Conservation (phyloP, 2,888 invertebrate genomes). For the Julus scanicus region DNA sequence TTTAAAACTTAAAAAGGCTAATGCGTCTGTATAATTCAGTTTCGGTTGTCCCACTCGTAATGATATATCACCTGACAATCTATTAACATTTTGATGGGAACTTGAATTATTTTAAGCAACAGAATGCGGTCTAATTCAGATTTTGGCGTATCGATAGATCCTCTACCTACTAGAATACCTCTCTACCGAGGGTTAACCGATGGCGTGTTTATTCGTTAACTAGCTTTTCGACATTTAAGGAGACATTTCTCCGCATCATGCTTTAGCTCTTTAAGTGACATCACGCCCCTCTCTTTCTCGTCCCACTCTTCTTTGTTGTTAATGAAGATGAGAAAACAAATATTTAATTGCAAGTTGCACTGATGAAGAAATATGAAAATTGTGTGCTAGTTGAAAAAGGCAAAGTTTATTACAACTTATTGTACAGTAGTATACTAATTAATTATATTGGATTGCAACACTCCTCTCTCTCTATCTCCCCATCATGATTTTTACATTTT, state of each 20-base stretch:
- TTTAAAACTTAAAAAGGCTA: no score
- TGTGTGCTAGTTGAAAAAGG: background rate
- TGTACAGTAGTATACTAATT: slow-evolving; percentile 28
- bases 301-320: background rate
- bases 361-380: background rate
- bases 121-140: no score
- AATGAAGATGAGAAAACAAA: background rate
- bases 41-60: no score
- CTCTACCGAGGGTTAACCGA: background rate
- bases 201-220: background rate
- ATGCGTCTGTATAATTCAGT: no score
- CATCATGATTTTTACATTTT: background rate
- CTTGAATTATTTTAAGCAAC: no score
- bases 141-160: no score
- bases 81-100: no score
- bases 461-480: background rate
- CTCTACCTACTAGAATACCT: no score
- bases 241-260: background rate
- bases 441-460: background rate
- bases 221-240: background rate
- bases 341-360: background rate
- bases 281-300: background rate
- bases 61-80: no score
- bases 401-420: background rate
- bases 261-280: background rate